These are phyloP conservation scores for Ceyx erithaca DNA, from an alignment of 2,797 vertebrate species.

Conservation along the genomic window DNA sequence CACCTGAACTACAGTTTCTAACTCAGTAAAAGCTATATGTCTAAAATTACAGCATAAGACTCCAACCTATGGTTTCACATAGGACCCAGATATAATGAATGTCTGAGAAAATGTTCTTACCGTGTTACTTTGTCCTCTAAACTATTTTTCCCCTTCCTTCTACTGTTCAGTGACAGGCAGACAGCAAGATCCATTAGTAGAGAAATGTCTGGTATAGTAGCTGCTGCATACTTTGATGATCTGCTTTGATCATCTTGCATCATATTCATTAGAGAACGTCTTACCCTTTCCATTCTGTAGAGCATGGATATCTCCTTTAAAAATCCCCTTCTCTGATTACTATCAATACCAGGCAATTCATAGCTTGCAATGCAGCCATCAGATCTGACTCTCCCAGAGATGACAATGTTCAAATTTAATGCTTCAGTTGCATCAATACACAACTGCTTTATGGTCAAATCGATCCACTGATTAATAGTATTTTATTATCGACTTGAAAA, in stretches of 20 bases:
- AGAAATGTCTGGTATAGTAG: neutral
- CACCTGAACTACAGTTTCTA: neutral
- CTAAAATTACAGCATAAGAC: neutral
- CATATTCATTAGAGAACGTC: constrained; percentile 41
- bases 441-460: constrained; percentile 38
- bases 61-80: neutral
- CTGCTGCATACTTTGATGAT: constrained; percentile 10
- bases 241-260: constrained; percentile 54
- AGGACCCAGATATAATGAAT: neutral
- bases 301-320: neutral
- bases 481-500: constrained; percentile 41
- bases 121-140: neutral
- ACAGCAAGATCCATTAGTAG: neutral
- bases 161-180: neutral
- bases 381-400: neutral
- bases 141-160: neutral
- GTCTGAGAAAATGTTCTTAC: constrained; percentile 12
- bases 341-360: neutral
- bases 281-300: neutral
- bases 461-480: constrained; percentile 45
- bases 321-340: constrained; percentile 27
- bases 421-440: neutral
- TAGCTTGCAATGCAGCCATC: neutral
- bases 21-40: neutral
- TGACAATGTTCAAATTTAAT: constrained; percentile 30